These are phyloP conservation scores for Dipodomys spectabilis DNA, from an alignment of 2,113 vertebrate genomes.

Conservation along the genomic window DNA sequence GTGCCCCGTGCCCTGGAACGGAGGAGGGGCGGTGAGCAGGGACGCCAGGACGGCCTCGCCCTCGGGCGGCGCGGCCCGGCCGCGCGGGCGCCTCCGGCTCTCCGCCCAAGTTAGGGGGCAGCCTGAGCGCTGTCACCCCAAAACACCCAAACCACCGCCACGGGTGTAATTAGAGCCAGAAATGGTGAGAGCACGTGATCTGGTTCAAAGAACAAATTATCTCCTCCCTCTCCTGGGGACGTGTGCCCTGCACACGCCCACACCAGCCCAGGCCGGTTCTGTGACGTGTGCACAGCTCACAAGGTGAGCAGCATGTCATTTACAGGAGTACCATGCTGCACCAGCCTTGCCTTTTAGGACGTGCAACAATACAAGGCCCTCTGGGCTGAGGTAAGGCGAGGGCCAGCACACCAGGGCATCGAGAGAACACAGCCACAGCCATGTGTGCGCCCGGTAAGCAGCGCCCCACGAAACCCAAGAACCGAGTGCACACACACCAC, in stretches of 20 bases:
- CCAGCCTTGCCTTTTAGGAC: slow-evolving; percentile 1
- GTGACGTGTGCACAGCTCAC: slow-evolving; percentile 29
- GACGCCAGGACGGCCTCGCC: neutral
- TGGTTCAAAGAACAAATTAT: slow-evolving; percentile 72
- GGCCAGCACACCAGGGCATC: rapidly evolving
- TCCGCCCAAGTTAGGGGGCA: neutral
- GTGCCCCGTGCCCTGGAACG: slow-evolving; percentile 87
- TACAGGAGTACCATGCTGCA: neutral
- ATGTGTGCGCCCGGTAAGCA: neutral
- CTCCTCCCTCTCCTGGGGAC: slow-evolving; percentile 49
- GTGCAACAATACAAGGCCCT: neutral
- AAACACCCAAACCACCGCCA: neutral
- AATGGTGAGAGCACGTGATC: slow-evolving; percentile 39
- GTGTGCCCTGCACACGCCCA: slow-evolving; percentile 39
- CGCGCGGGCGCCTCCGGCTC: neutral
- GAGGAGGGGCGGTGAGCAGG: neutral
- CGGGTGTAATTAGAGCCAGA: slow-evolving; percentile 55
- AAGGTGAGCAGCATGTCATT: neutral
- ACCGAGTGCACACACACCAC: neutral
- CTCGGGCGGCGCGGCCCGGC: no score
- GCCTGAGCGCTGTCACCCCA: neutral
- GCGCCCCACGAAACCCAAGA: neutral
- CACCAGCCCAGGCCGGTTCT: slow-evolving; percentile 28
- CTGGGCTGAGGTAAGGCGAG: neutral
- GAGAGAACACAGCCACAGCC: rapidly evolving